phyloP scores from a whole-genome alignment of 37 sponge, comb jelly and placozoan genomes.

The Spongilla lacustris region DNA sequence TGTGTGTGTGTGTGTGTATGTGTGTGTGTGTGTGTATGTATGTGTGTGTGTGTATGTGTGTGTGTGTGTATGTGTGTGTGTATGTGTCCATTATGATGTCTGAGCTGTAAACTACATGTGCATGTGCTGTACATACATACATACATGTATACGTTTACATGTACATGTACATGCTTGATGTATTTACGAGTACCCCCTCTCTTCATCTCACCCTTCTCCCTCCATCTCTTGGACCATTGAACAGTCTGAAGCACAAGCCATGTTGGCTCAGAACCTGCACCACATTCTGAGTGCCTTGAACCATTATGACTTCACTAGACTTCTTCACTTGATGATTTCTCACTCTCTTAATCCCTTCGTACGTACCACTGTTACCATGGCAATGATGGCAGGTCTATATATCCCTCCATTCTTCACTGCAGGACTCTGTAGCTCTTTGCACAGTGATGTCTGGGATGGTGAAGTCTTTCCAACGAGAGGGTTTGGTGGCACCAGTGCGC shows the following conservation, averaged over 20 bases:
- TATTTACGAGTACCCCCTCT: no score
- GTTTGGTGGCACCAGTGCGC: neutral
- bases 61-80: no score
- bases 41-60: neutral
- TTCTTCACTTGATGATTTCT: neutral
- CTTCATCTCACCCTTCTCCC: no score
- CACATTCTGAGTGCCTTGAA: neutral
- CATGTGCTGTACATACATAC: neutral
- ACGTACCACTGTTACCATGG: neutral
- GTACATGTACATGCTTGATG: no score
- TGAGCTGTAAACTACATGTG: neutral
- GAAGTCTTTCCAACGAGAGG: neutral
- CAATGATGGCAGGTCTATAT: no score
- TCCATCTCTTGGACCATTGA: neutral
- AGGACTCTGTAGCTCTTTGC: constrained; percentile 12
- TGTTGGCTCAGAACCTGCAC: neutral
- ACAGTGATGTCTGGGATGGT: neutral
- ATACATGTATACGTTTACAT: no score
- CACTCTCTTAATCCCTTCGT: neutral
- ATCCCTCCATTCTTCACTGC: neutral
- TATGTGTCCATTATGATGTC: no score
- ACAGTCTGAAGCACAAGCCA: neutral
- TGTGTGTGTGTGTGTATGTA: neutral
- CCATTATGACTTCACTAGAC: neutral
- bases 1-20: no score